Conservation (phyloP, 2,888 invertebrate species). For the Drosophila stalkeri region DNA sequence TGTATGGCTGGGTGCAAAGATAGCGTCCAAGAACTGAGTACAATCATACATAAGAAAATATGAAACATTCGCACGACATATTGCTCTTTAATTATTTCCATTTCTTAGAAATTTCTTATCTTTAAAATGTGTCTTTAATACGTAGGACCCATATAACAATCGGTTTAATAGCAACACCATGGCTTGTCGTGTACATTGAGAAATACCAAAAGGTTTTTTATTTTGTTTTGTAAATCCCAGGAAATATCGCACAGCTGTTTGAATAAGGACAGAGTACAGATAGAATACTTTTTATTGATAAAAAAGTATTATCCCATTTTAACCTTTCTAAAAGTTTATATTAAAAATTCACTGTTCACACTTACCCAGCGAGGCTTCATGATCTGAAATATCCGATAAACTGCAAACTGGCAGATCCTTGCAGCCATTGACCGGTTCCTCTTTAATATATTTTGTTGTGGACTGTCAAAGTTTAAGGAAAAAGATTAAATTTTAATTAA, state of each 20-base stretch:
- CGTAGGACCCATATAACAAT: conserved; percentile 34
- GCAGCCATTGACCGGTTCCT: conserved; percentile 88
- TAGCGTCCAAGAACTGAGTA: conserved; percentile 40
- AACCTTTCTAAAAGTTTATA: neutral
- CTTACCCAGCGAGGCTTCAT: conserved; percentile 95
- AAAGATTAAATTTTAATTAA: neutral
- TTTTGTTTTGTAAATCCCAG: conserved; percentile 6
- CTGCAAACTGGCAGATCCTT: conserved; percentile 93
- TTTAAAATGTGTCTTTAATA: conserved; percentile 29
- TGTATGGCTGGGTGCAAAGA: conserved; percentile 40
- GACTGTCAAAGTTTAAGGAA: conserved; percentile 58
- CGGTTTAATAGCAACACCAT: conserved; percentile 21
- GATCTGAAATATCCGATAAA: conserved; percentile 95
- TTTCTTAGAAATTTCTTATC: conserved; percentile 81
- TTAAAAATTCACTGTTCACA: conserved; percentile 69
- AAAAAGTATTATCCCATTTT: neutral
- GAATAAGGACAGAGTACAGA: no score
- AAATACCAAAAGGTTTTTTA: neutral
- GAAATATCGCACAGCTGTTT: neutral
- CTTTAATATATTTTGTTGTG: conserved; percentile 83
- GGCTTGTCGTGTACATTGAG: conserved; percentile 2
- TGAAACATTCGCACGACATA: conserved; percentile 62
- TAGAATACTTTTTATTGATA: neutral
- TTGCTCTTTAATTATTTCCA: conserved; percentile 70
- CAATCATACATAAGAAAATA: conserved; percentile 27